Percentiles rank a stretch among this genome's conserved stretches.
phyloP scores from a whole-genome alignment of 1,140 invertebrate species.

The Pseudomyrmex gracilis region DNA sequence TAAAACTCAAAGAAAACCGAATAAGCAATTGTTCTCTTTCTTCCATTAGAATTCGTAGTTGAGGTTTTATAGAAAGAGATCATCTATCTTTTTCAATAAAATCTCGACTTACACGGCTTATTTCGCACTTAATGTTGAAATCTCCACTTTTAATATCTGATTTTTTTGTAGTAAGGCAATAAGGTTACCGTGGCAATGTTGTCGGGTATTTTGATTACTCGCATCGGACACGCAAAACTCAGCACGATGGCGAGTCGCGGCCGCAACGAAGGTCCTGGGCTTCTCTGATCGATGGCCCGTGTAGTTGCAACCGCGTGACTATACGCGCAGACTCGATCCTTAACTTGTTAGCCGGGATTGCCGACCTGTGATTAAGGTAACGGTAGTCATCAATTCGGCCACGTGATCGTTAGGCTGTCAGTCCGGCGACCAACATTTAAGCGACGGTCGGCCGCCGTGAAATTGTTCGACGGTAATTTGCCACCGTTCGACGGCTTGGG shows the following conservation, averaged over 20 bases:
- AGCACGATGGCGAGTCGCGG: not conserved
- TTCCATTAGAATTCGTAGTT: no score
- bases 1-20: no score
- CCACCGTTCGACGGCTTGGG: slow-evolving; percentile 71
- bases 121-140: not conserved
- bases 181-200: slow-evolving; percentile 8
- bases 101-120: not conserved
- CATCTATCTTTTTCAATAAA: not conserved
- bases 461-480: slow-evolving; percentile 75
- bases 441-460: slow-evolving; percentile 70
- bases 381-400: slow-evolving; percentile 76
- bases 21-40: no score
- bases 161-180: not conserved
- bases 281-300: slow-evolving; percentile 65
- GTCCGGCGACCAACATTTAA: slow-evolving; percentile 76
- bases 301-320: slow-evolving; percentile 70
- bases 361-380: slow-evolving; percentile 78
- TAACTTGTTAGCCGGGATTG: slow-evolving; percentile 75
- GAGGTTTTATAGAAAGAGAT: no score
- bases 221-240: slow-evolving; percentile 27
- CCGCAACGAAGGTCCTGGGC: slow-evolving; percentile 30
- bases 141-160: not conserved
- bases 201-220: slow-evolving; percentile 34
- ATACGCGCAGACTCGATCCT: slow-evolving; percentile 67
- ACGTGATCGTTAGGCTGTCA: slow-evolving; percentile 76